A percentile compares a stretch with the other conserved stretches of the same genome.
These are phyloP conservation scores for Gopherus evgoodei DNA, from an alignment of 2,113 vertebrate species.

Conservation along the genomic window DNA sequence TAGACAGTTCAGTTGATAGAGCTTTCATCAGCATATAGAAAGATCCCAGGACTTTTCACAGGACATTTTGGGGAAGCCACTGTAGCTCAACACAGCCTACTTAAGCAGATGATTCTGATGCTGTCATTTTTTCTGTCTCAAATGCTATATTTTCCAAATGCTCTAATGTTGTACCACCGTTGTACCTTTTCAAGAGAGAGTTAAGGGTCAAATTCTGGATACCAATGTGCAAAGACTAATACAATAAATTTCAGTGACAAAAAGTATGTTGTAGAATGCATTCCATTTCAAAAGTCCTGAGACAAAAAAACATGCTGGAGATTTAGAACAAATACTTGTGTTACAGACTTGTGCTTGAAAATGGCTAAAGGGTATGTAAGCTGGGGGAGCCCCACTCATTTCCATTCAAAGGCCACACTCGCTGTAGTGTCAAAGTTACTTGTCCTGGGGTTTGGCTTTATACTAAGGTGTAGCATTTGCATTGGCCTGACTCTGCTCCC, in stretches of 20 bases:
- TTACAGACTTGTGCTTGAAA: background rate
- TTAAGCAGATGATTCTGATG: background rate
- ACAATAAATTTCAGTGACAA: background rate
- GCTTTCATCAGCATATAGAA: background rate
- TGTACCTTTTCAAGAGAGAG: background rate
- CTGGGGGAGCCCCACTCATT: no score
- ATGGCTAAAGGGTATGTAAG: background rate
- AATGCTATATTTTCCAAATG: background rate
- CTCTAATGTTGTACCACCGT: background rate
- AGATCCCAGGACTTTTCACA: background rate
- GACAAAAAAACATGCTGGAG: background rate
- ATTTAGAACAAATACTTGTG: background rate
- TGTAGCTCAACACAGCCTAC: background rate
- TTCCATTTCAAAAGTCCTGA: background rate
- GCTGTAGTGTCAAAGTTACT: background rate
- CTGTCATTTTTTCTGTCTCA: background rate
- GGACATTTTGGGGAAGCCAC: background rate
- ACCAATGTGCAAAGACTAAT: background rate
- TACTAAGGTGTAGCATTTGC: background rate
- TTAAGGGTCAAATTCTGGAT: background rate
- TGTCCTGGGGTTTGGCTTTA: background rate
- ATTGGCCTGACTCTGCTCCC: background rate
- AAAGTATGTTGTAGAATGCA: background rate
- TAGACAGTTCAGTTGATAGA: background rate
- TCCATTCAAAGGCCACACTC: background rate